phyloP scores from a whole-genome alignment of 2,113 vertebrate species.

The Halichoeres trimaculatus region DNA sequence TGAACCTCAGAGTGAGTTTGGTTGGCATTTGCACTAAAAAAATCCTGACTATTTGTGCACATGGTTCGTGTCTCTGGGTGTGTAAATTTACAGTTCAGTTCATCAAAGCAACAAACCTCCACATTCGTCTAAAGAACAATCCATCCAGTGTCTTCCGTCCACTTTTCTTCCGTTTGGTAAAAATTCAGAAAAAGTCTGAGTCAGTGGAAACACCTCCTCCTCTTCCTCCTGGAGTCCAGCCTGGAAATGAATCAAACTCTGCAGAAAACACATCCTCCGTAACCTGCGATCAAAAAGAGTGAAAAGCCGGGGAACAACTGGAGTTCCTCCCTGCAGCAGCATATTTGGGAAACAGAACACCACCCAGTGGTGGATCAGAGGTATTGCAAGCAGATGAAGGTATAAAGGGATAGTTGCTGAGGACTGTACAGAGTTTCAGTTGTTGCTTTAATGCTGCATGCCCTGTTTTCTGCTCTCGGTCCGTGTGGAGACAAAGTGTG shows the following conservation, averaged over 20 bases:
- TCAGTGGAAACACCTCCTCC: constrained; percentile 2
- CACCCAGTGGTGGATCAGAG: constrained; percentile 69
- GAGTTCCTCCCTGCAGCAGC: constrained; percentile 53
- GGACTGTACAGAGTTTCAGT: constrained; percentile 75
- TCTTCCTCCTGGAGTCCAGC: constrained; percentile 1
- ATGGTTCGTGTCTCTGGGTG: constrained; percentile 19
- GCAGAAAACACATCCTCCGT: constrained; percentile 8
- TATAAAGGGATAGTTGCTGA: constrained; percentile 86
- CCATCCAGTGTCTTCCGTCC: background rate
- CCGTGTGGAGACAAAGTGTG: constrained; percentile 45
- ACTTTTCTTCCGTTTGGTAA: constrained; percentile 37
- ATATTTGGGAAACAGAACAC: constrained; percentile 42
- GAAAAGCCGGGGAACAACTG: constrained; percentile 16
- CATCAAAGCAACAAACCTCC: constrained; percentile 29
- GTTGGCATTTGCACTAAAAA: background rate
- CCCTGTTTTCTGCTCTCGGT: constrained; percentile 55
- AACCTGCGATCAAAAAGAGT: constrained; percentile 18
- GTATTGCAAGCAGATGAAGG: constrained; percentile 83
- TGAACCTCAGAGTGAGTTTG: background rate
- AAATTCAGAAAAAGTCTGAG: constrained; percentile 34
- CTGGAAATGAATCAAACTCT: background rate
- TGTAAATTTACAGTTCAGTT: constrained; percentile 21
- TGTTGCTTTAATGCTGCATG: constrained; percentile 67
- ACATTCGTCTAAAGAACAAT: constrained; percentile 5
- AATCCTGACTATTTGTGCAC: constrained; percentile 23